These are phyloP conservation scores for Thelaira solivaga DNA, from an alignment of 2,888 invertebrate species.

Conservation along the genomic window DNA sequence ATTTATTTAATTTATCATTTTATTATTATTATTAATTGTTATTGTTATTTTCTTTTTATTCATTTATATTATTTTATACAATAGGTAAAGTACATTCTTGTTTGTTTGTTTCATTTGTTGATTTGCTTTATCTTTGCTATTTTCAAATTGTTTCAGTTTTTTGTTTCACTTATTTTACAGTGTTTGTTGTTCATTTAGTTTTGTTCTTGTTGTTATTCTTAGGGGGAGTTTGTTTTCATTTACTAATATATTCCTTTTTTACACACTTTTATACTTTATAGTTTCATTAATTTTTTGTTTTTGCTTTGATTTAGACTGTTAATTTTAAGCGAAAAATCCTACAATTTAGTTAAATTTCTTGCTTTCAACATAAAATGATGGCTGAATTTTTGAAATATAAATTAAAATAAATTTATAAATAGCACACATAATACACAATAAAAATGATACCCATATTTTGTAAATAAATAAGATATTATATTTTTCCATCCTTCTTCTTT, in stretches of 20 bases:
- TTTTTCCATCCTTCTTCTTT: constrained; percentile 34
- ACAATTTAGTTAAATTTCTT: constrained; percentile 14
- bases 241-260: constrained; percentile 45
- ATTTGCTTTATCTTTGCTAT: constrained; percentile 62
- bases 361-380: constrained; percentile 10
- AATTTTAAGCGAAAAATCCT: constrained; percentile 38
- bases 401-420: constrained; percentile 41
- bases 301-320: constrained; percentile 51
- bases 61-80: constrained; percentile 54
- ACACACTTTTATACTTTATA: constrained; percentile 57
- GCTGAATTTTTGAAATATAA: constrained; percentile 45
- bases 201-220: constrained; percentile 30
- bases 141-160: constrained; percentile 50
- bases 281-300: too few relatives aligned
- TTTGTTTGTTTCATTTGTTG: constrained; percentile 54
- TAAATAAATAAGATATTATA: too few relatives aligned
- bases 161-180: constrained; percentile 64
- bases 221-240: constrained; percentile 35
- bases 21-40: constrained; percentile 58
- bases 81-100: constrained; percentile 62
- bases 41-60: constrained; percentile 28
- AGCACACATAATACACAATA: constrained; percentile 57
- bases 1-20: constrained; percentile 56
- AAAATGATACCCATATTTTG: constrained; percentile 61
- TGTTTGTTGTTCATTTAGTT: constrained; percentile 56